Evolutionary conservation across 2,113 vertebrate genomes (phyloP).

Genomic region (Podiceps cristatus): DNA sequence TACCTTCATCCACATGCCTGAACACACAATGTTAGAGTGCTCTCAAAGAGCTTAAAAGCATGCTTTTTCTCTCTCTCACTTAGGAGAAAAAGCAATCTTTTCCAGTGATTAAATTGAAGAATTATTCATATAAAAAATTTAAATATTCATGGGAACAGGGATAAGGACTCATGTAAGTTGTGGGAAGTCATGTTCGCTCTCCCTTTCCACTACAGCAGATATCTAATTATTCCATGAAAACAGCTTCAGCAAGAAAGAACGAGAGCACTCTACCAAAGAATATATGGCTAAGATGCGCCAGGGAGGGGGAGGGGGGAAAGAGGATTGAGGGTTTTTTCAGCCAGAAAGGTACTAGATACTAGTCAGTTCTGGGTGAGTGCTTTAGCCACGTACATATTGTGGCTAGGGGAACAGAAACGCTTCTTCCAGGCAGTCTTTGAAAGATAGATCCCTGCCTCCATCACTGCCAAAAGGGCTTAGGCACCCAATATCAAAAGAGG

Average conservation of each 20-base stretch:
- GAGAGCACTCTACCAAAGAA: neutral
- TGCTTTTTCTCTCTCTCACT: neutral
- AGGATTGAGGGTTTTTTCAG: neutral
- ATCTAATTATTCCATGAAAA: neutral
- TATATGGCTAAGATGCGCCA: neutral
- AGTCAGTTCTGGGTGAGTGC: neutral
- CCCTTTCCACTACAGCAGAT: neutral
- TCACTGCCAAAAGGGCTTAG: neutral
- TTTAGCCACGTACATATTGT: neutral
- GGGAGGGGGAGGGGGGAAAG: neutral
- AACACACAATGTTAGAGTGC: neutral
- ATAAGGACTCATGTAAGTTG: neutral
- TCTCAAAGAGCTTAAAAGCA: neutral
- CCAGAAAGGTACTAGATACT: neutral
- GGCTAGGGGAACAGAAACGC: neutral
- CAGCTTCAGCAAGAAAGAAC: neutral
- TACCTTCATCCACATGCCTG: neutral
- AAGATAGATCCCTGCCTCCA: neutral
- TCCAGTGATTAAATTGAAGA: neutral
- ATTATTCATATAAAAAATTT: conserved; percentile 13
- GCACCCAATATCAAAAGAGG: neutral
- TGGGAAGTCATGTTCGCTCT: neutral
- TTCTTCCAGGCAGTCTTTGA: neutral
- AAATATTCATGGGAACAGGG: conserved; percentile 3
- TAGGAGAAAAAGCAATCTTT: conserved; percentile 4